phyloP scores from a whole-genome alignment of 2,888 invertebrate genomes.

The Rhagonycha fulva region DNA sequence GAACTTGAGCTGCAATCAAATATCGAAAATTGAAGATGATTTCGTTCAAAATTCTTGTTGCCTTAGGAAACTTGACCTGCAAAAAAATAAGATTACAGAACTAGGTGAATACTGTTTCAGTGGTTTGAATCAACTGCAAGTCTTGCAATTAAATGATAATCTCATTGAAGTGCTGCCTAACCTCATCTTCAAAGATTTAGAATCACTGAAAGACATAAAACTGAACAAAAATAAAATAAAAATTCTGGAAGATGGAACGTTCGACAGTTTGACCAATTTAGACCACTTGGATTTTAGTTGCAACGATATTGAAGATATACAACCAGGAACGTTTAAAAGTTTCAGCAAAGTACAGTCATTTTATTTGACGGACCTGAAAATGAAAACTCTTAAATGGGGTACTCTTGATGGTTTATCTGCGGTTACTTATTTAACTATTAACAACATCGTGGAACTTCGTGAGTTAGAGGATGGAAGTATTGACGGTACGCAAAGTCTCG shows the following conservation, averaged over 20 bases:
- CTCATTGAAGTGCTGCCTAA: not conserved
- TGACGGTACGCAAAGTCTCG: not conserved
- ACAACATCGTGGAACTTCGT: not conserved
- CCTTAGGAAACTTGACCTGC: slow-evolving; percentile 32
- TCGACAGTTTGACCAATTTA: slow-evolving; percentile 27
- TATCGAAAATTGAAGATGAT: slow-evolving; percentile 26
- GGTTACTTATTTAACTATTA: not conserved
- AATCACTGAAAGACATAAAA: not conserved
- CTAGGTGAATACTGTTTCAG: slow-evolving; percentile 8
- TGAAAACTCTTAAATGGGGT: not conserved
- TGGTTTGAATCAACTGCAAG: slow-evolving; percentile 26
- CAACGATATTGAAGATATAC: slow-evolving; percentile 31
- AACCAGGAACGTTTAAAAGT: slow-evolving; percentile 20
- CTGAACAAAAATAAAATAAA: slow-evolving; percentile 16
- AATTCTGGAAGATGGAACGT: slow-evolving; percentile 26
- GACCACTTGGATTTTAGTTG: slow-evolving; percentile 34
- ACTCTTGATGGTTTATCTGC: not conserved
- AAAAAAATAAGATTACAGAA: slow-evolving; percentile 26
- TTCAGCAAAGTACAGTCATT: slow-evolving; percentile 31
- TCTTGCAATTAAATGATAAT: slow-evolving; percentile 33
- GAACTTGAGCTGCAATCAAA: slow-evolving; percentile 2
- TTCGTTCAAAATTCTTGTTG: slow-evolving; percentile 27
- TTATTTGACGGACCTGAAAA: slow-evolving; percentile 15
- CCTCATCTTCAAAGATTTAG: slow-evolving; percentile 2
- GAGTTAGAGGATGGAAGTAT: not conserved